Percentiles rank a stretch among this genome's conserved stretches.
These are phyloP conservation scores for Hyperoplus immaculatus DNA, from an alignment of 2,797 vertebrate species.

Conservation along the genomic window DNA sequence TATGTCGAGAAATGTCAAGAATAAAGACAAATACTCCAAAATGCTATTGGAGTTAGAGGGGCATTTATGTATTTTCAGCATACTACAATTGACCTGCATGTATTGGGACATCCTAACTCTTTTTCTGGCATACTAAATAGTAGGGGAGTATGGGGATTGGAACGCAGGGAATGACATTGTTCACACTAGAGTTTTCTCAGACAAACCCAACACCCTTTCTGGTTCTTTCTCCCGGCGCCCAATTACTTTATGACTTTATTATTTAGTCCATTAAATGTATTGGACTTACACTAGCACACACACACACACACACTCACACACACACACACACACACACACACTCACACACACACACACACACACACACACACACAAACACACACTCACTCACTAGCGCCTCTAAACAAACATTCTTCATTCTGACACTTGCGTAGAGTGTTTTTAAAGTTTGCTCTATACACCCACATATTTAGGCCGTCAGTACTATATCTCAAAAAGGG, in stretches of 20 bases:
- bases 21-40: no score
- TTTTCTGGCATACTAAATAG: no score
- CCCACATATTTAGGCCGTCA: slow-evolving; percentile 35
- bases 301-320: no score
- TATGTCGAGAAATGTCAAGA: no score
- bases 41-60: no score
- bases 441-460: slow-evolving; percentile 56
- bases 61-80: no score
- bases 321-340: no score
- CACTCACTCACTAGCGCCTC: not conserved
- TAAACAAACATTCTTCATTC: slow-evolving; percentile 64
- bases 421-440: slow-evolving; percentile 51
- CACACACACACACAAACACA: no score
- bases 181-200: slow-evolving; percentile 30
- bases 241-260: slow-evolving; percentile 58
- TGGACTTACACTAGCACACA: slow-evolving; percentile 41
- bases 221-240: slow-evolving; percentile 60
- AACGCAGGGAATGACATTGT: slow-evolving; percentile 52
- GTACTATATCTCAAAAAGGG: slow-evolving; percentile 41
- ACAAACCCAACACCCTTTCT: slow-evolving; percentile 36
- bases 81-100: no score
- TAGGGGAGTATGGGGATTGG: not conserved
- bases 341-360: no score
- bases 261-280: slow-evolving; percentile 68
- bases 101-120: no score